These are phyloP conservation scores for Crambe crambe DNA, from an alignment of 37 sponge, comb jelly and placozoan species.

Conservation along the genomic window DNA sequence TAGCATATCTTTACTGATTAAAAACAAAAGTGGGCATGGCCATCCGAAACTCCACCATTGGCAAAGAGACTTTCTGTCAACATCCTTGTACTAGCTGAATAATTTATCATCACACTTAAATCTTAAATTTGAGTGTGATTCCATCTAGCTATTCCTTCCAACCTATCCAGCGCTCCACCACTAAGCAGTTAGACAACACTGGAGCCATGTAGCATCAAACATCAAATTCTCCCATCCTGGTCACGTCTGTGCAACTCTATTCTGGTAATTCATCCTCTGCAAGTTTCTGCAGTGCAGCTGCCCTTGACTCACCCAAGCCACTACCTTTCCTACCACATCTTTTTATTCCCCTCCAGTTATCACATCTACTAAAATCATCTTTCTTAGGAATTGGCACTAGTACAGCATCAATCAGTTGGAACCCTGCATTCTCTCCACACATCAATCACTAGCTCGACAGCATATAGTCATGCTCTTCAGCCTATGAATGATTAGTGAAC, in stretches of 20 bases:
- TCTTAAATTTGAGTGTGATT: neutral
- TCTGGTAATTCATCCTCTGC: neutral
- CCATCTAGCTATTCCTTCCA: neutral
- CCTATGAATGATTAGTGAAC: too few species aligned
- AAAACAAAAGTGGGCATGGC: too few species aligned
- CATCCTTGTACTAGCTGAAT: neutral
- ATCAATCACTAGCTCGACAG: neutral
- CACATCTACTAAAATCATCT: neutral
- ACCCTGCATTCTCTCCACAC: neutral
- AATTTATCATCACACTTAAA: constrained; percentile 2
- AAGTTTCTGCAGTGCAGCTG: neutral
- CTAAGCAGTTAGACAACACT: constrained; percentile 8
- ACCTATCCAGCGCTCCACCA: constrained; percentile 1
- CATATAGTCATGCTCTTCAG: too few species aligned
- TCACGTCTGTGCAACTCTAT: too few species aligned
- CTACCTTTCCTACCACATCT: neutral
- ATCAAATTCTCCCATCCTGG: neutral
- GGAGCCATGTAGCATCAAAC: constrained; percentile 7
- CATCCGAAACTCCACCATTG: constrained; percentile 24
- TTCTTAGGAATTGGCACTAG: neutral
- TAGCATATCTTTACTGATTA: too few species aligned
- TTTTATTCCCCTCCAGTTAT: too few species aligned
- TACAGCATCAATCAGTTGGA: neutral
- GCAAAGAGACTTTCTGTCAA: constrained; percentile 8
- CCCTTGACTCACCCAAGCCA: too few species aligned